Conservation (phyloP, 1,140 invertebrate species). For the Drosophila navojoa region DNA sequence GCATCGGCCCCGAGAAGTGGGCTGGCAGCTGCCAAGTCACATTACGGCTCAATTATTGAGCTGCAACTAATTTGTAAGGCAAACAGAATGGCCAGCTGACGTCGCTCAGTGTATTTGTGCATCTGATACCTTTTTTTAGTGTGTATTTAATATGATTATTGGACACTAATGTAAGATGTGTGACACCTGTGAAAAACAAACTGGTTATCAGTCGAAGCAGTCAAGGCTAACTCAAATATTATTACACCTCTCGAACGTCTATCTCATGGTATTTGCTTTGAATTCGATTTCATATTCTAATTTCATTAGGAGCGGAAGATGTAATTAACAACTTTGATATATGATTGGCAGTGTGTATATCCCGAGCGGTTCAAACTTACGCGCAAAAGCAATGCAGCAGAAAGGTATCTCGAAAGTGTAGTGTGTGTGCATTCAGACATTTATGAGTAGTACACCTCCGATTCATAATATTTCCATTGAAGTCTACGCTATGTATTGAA, state of each 20-base stretch:
- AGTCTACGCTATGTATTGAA: background rate
- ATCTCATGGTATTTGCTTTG: background rate
- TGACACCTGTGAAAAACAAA: constrained; percentile 39
- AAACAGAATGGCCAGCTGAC: constrained; percentile 36
- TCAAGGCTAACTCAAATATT: constrained; percentile 22
- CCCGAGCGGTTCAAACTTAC: background rate
- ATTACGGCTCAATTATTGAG: constrained; percentile 78
- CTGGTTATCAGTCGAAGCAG: constrained; percentile 25
- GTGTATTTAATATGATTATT: constrained; percentile 4
- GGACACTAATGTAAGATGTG: constrained; percentile 47
- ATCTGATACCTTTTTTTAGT: background rate
- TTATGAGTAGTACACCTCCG: background rate
- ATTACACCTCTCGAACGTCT: background rate
- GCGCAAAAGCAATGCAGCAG: background rate
- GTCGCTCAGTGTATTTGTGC: constrained; percentile 15
- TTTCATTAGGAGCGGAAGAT: constrained; percentile 22
- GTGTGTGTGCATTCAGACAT: too few species aligned
- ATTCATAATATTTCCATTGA: background rate
- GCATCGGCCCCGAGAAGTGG: constrained; percentile 14
- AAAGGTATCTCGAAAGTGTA: too few species aligned
- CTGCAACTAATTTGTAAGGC: constrained; percentile 63
- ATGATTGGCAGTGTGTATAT: background rate
- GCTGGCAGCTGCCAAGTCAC: constrained; percentile 40
- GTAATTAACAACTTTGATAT: background rate
- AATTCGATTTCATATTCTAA: constrained; percentile 18